phyloP scores from a whole-genome alignment of 2,888 invertebrate genomes.

The Trichacis sp. region DNA sequence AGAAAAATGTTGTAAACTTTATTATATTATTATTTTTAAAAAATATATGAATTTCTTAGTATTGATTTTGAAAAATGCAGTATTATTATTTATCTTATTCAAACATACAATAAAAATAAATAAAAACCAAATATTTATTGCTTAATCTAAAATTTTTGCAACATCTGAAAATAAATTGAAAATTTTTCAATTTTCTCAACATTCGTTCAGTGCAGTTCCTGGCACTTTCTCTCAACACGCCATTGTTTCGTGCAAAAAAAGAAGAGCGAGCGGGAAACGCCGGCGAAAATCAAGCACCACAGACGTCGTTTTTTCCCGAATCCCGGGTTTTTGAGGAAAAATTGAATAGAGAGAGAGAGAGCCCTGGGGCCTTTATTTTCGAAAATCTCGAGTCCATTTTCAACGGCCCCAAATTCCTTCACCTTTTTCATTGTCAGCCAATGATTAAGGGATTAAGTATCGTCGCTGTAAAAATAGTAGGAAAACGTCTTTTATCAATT shows the following conservation, averaged over 20 bases:
- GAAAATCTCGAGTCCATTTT: slow-evolving; percentile 48
- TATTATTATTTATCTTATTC: neutral
- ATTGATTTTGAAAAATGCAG: too few relatives aligned
- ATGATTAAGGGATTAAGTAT: slow-evolving; percentile 38
- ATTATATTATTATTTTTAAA: too few relatives aligned
- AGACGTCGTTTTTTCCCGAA: neutral
- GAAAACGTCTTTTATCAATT: neutral
- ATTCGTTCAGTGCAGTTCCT: too few relatives aligned
- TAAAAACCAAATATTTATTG: too few relatives aligned
- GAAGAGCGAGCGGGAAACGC: neutral
- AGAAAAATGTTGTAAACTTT: too few relatives aligned
- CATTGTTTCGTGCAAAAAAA: too few relatives aligned
- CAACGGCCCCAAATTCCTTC: slow-evolving; percentile 57
- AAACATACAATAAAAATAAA: neutral
- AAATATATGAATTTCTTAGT: too few relatives aligned
- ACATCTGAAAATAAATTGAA: too few relatives aligned
- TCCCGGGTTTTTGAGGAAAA: neutral
- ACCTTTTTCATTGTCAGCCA: slow-evolving; percentile 41
- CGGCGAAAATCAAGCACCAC: too few relatives aligned
- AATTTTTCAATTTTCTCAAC: too few relatives aligned
- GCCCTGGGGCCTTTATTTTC: slow-evolving; percentile 67
- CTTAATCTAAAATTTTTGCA: too few relatives aligned
- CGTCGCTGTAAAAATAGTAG: slow-evolving; percentile 23
- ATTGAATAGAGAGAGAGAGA: slow-evolving; percentile 42
- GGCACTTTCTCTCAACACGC: too few relatives aligned